Evolutionary conservation across 2,113 vertebrate species (phyloP), one percentile per base, ranked within the genome.

Genomic region (Nettapus auritus): DNA sequence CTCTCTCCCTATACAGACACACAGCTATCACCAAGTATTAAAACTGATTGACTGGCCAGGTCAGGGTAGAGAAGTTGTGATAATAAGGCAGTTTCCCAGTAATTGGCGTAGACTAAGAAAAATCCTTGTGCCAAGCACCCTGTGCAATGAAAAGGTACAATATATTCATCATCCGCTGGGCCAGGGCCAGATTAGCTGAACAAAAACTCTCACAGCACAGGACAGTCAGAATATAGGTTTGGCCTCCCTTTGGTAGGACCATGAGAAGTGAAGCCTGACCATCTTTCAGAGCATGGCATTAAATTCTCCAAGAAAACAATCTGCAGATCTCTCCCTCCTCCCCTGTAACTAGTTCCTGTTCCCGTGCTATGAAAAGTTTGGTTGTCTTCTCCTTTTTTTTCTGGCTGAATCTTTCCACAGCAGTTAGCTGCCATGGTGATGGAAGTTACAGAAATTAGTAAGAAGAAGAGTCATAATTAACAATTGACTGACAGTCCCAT

Each of bases 351-450:
- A 6, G 1, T 87, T 92, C 90, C 63, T 82, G 55, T 94, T 95
- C 77, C 60, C 33, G 67, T 70, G 92, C 81, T 94, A 22, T 85
- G 90, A 95, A 89, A 94, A 96, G 83, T 97, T 95, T 89, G 96
- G 96, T 95, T 96, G 94, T 89, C 93, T 96, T 96, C 94, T 96
- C 88, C 80, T 85, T 96, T 93, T 93, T 48, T 48, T 96, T 94
- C 94, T 89, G 93, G 78, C 86, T 95, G 92, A 93, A 77, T 84
- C 92, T 95, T 92, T 96, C 95, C 81, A 90, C 6, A 26, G 86
- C 90, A 94, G 92, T 96, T 94, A 95, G 96, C 95, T 97, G 88
- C 96, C 96, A 96, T 96, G 96, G 96, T 96, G 94, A 96, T 95
- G 73, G 96, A 96, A 96, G 96, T 96, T 97, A 95, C 66, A 97